Evolutionary conservation across 2,113 vertebrate species (phyloP), one percentile per base, ranked within the genome.

Genomic region (Thryonomys swinderianus): DNA sequence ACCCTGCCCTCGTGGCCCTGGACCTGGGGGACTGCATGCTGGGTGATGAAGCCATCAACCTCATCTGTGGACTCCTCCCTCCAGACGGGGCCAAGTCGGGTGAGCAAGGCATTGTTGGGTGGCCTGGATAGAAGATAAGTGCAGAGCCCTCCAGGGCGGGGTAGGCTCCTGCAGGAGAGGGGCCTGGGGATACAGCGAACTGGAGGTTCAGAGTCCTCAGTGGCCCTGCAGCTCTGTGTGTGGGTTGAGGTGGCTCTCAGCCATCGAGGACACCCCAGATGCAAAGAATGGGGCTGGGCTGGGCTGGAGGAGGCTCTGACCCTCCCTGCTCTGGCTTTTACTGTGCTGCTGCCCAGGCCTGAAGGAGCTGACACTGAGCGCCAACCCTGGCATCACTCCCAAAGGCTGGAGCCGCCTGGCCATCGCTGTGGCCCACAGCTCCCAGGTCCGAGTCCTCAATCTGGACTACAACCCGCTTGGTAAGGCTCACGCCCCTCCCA

Each of bases 391-490:
- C 32, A 99, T 99, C 98, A 99, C 99, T 76, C 98, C 98, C 84
- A 99, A 99, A 96, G 99, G 99, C 96, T 99, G 99, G 99, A 99
- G 99, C 48, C 99, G 99, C 30, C 98, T 99, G 48, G 98, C 99
- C 94, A 99, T 99, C 66, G 99, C 99, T 0, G 99, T 99, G 95
- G 99, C 99, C 95, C 99, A 99, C 98, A 99, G 99, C 98, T 99
- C 99, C 0, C 99, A 99, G 98, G 99, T 99, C 74, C 98, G 99
- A 0, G 99, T 99, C 42, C 98, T 99, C 95, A 99, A 99, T 97
- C 98, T 99, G 98, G 99, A 99, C 98, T 99, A 99, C 98, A 99
- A 99, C 96, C 99, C 99, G 0, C 98, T 99, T 83, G 99, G 99
- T 99, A 98, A 99, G 98, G 69, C 62, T 88, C 76, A 32, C 45